phyloP scores from a whole-genome alignment of 1,140 invertebrate species.

The Lordiphosa stackelbergi region DNA sequence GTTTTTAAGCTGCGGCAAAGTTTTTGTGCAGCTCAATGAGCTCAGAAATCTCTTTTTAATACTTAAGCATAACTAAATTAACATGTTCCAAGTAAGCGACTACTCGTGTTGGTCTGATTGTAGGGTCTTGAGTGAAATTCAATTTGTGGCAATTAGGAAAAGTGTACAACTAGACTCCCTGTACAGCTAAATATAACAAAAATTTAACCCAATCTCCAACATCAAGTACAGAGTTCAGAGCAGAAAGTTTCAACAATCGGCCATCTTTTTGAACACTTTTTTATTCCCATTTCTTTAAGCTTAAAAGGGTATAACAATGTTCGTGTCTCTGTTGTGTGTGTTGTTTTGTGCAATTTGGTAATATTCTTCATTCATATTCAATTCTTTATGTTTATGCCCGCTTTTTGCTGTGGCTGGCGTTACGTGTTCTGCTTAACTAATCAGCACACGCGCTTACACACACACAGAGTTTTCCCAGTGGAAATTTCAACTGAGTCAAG shows the following conservation, averaged over 20 bases:
- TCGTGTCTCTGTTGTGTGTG: too few species aligned
- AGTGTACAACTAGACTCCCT: too few species aligned
- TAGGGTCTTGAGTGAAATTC: too few species aligned
- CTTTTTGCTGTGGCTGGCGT: slow-evolving; percentile 61
- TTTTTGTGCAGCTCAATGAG: slow-evolving; percentile 63
- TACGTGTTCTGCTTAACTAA: slow-evolving; percentile 68
- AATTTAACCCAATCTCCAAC: too few species aligned
- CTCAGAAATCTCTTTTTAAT: slow-evolving; percentile 71
- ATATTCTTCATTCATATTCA: slow-evolving; percentile 61
- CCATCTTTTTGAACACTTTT: too few species aligned
- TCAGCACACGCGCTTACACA: slow-evolving; percentile 25
- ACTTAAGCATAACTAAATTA: slow-evolving; percentile 70
- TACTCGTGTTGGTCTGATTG: too few species aligned
- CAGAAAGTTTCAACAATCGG: too few species aligned
- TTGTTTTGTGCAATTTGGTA: slow-evolving; percentile 9
- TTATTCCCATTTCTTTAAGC: too few species aligned
- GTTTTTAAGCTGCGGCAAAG: slow-evolving; percentile 32
- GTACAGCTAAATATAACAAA: too few species aligned
- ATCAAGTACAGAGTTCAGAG: too few species aligned
- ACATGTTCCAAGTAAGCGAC: slow-evolving; percentile 16
- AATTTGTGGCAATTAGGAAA: too few species aligned
- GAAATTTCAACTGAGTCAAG: slow-evolving; percentile 9
- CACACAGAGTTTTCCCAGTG: slow-evolving; percentile 11
- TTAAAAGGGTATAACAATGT: too few species aligned
- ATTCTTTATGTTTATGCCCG: slow-evolving; percentile 37